phyloP scores from a whole-genome alignment of 2,113 vertebrate genomes.

The Vulpes vulpes region DNA sequence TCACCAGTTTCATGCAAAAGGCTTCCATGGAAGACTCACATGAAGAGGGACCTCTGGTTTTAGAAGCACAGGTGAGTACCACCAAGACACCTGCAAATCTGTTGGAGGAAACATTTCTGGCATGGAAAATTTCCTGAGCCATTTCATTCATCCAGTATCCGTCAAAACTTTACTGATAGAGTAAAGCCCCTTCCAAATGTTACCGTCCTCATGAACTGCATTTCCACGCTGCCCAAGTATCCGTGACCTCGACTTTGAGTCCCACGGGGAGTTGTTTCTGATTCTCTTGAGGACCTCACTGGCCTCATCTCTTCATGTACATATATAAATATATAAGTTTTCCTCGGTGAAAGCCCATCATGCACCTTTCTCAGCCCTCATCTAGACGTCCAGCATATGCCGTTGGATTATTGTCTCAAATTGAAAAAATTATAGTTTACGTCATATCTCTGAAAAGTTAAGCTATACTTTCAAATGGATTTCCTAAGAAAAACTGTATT shows the following conservation, averaged over 20 bases:
- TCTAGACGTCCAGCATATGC: neutral
- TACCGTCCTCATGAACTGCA: neutral
- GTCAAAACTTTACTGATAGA: neutral
- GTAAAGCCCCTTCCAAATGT: neutral
- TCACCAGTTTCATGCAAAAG: neutral
- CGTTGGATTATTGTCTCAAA: neutral
- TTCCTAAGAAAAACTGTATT: neutral
- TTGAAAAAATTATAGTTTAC: neutral
- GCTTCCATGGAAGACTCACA: neutral
- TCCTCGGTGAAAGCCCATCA: neutral
- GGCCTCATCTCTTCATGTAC: neutral
- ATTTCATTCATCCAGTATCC: neutral
- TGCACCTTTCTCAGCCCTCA: neutral
- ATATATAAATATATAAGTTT: neutral
- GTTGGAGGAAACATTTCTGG: neutral
- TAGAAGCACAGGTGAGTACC: neutral
- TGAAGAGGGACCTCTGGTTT: neutral
- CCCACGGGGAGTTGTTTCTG: neutral
- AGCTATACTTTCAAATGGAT: neutral
- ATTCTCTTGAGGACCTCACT: neutral
- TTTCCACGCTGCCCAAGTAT: neutral
- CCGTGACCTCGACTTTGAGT: neutral
- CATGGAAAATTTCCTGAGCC: neutral
- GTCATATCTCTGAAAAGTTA: neutral
- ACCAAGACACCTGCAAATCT: neutral